Conservation (phyloP, 1,140 invertebrate species). For the Zeugodacus cucurbitae region DNA sequence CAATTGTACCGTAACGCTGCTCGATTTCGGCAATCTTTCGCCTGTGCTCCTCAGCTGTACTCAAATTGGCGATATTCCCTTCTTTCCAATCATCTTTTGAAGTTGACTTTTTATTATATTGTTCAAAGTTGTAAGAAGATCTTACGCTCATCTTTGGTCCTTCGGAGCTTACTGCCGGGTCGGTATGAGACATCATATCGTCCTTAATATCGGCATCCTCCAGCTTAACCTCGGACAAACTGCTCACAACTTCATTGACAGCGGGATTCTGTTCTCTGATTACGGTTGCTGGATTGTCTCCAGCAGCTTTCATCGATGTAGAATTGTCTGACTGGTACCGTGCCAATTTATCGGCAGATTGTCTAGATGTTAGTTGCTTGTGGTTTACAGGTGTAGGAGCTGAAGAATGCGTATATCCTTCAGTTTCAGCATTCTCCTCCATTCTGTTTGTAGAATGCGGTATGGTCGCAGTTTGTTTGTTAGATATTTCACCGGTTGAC, state of each 20-base stretch:
- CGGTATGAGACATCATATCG: background rate
- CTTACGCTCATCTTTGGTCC: background rate
- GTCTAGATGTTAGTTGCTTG: too few relatives aligned
- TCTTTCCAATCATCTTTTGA: background rate
- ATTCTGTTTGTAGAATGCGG: background rate
- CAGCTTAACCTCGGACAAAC: background rate
- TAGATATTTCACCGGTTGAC: background rate
- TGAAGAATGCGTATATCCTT: background rate
- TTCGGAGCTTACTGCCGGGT: background rate
- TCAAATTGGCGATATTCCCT: background rate
- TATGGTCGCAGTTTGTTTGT: background rate
- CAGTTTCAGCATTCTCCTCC: background rate
- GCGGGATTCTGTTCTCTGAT: background rate
- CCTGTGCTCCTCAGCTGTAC: background rate
- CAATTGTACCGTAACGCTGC: background rate
- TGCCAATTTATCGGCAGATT: background rate
- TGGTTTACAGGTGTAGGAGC: too few relatives aligned
- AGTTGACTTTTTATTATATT: background rate
- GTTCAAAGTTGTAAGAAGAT: background rate
- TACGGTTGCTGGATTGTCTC: background rate
- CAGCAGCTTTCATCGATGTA: background rate
- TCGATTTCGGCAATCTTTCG: slow-evolving; percentile 6
- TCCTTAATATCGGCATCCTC: background rate
- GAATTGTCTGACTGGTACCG: background rate
- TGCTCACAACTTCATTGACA: background rate